Conservation (phyloP, 64 coral and sea anemone genomes). For the Actinia equina region DNA sequence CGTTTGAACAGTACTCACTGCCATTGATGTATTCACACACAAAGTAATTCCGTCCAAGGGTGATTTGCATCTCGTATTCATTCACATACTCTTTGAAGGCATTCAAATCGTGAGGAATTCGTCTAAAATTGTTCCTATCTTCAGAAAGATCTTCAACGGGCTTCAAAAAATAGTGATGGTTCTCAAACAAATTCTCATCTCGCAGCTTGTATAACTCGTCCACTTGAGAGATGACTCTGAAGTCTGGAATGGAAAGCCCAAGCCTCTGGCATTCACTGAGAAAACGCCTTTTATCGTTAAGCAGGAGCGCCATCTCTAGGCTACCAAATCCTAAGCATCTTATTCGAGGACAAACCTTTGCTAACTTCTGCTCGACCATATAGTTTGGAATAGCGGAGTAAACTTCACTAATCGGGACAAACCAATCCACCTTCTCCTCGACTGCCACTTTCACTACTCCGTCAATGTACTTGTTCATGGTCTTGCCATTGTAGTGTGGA, state of each 20-base stretch:
- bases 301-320: constrained; percentile 10
- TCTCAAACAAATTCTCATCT: constrained; percentile 1
- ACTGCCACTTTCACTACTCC: constrained; percentile 41
- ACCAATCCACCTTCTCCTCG: constrained; percentile 61
- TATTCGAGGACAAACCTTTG: constrained; percentile 24
- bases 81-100: constrained; percentile 39
- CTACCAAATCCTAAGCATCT: constrained; percentile 41
- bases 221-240: neutral
- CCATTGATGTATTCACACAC: constrained; percentile 47
- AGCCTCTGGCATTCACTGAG: constrained; percentile 33
- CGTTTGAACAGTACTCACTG: constrained; percentile 38
- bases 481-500: neutral
- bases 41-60: constrained; percentile 1
- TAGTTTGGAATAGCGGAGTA: constrained; percentile 24
- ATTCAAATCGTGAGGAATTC: constrained; percentile 9
- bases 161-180: constrained; percentile 44
- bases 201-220: constrained; percentile 31
- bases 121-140: constrained; percentile 33
- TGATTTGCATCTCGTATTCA: constrained; percentile 9
- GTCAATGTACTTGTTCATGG: constrained; percentile 44
- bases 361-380: constrained; percentile 34
- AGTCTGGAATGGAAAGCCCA: constrained; percentile 22
- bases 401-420: constrained; percentile 44
- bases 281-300: constrained; percentile 41
- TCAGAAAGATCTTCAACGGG: constrained; percentile 8